Base-by-base conservation (phyloP, 2,797 vertebrate species). In the Argentina silus region DNA sequence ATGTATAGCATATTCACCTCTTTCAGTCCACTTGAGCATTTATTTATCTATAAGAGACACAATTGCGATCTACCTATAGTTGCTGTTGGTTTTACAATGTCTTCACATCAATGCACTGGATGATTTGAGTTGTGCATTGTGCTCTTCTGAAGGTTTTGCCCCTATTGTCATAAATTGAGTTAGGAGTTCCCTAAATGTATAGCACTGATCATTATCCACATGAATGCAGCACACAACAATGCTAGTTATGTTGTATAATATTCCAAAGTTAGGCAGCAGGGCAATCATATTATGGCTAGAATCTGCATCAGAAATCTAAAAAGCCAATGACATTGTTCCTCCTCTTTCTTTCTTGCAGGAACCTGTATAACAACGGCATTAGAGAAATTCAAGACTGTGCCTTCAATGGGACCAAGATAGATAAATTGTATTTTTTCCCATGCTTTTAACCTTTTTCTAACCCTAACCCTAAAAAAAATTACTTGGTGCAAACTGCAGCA, bases 331-430 rank as follows among this genome's bases (percentile, higher is more conserved):
- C 42, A 14, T 7, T 48, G n/a, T 67, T 7, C 1, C 76, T 53
- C 23, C 19, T 69, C 47, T 68, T 43, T 78, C 3, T 42, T 59
- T 57, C 80, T 80, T 70, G 36, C 78, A 97, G 95, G 84, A 96
- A 96, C 83, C 81, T 96, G 43, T 95, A 94, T 78, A 95, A 95
- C 93, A 97, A 96, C n/a, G 95, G 95, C 84, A 94, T 97, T 88
- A 92, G 93, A 93, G 94, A 95, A 87, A 95, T 97, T 88, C 92
- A 95, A 47, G 93, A 92, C 77, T 86, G 95, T 11, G 95, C 95
- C 48, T 97, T 97, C 89, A 96, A 95, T 0, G 92, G 95, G 73
- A 96, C 95, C 55, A 95, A 93, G 64, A 93, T 96, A 80, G 93
- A 94, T 88, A 94, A 94, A 79, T 67, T 97, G 95, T 96, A 93